Evolutionary conservation across 2,113 vertebrate species (phyloP), one percentile per base, ranked within the genome.

Genomic region (Leptodactylus fuscus): DNA sequence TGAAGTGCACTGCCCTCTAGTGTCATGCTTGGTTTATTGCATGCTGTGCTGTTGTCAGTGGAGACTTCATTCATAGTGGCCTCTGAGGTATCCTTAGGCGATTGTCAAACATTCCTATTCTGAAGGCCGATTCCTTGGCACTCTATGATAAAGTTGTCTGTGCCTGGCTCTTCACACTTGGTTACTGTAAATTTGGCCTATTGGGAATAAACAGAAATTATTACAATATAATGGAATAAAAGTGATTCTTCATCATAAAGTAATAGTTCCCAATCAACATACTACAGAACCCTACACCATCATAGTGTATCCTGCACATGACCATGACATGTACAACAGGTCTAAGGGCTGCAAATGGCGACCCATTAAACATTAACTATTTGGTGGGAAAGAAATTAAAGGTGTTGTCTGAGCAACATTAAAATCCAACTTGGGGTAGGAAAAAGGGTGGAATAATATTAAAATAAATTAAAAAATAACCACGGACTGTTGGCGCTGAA

Each of bases 161-260:
- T 93, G 36, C 91, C 93, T 48, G 96, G 94, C 1, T 97, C 96
- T 73, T 96, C 95, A 9, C 92, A 94, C 83, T 97, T 98, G 71
- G 91, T 95, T 83, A 99, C 94, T 1, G 93, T 95, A 90, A 99
- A 99, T 89, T 95, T 98, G 13, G 96, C 97, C 97, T 99, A 90
- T 51, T 94, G 93, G 0, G 83, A 89, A 85, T 15, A 86, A 51
- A 86, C 12, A 76, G 5, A 1, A 29, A 75, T 76, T 49, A 20
- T 48, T 27, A 1, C 10, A 15, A 27, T 67, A 32, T 18, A 8
- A 67, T 5, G 15, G 24, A 27, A 60, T 27, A 12, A 27, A 10
- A 65, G 60, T 4, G 12, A 32, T 65, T 15, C 27, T 18, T 5
- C 13, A 18, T 13, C 1, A 29, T 13, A 4, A 44, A 44, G 41